A percentile compares a stretch with the other conserved stretches of the same genome.
Conservation (phyloP, 2,888 invertebrate species). For the Amphipoea lucens region DNA sequence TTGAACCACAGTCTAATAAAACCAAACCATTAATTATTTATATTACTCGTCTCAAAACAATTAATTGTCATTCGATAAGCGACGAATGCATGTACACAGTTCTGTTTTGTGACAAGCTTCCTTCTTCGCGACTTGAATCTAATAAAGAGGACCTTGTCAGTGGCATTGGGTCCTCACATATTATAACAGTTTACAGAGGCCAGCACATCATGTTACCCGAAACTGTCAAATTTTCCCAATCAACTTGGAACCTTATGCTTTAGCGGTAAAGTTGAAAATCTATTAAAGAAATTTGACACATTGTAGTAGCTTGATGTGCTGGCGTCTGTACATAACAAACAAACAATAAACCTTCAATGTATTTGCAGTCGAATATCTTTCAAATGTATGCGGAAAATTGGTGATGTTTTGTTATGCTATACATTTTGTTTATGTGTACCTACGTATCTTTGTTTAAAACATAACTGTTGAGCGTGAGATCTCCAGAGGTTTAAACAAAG, state of each 20-base stretch:
- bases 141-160: slow-evolving; percentile 40
- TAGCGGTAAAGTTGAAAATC: too few relatives aligned
- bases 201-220: too few relatives aligned
- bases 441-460: slow-evolving; percentile 10
- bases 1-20: neutral
- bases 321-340: slow-evolving; percentile 22
- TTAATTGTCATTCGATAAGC: slow-evolving; percentile 42
- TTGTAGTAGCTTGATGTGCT: too few relatives aligned
- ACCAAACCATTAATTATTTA: neutral
- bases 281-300: too few relatives aligned
- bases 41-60: slow-evolving; percentile 8
- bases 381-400: slow-evolving; percentile 19
- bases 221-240: too few relatives aligned
- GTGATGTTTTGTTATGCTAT: neutral
- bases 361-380: slow-evolving; percentile 31
- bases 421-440: neutral
- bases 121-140: slow-evolving; percentile 48
- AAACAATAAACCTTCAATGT: slow-evolving; percentile 48
- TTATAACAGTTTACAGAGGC: slow-evolving; percentile 29
- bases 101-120: slow-evolving; percentile 51
- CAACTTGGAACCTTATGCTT: too few relatives aligned
- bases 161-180: slow-evolving; percentile 46
- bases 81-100: slow-evolving; percentile 14
- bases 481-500: slow-evolving; percentile 14
- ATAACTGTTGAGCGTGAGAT: slow-evolving; percentile 14